phyloP scores from a whole-genome alignment of 2,113 vertebrate species.

The Stigmatopora argus region DNA sequence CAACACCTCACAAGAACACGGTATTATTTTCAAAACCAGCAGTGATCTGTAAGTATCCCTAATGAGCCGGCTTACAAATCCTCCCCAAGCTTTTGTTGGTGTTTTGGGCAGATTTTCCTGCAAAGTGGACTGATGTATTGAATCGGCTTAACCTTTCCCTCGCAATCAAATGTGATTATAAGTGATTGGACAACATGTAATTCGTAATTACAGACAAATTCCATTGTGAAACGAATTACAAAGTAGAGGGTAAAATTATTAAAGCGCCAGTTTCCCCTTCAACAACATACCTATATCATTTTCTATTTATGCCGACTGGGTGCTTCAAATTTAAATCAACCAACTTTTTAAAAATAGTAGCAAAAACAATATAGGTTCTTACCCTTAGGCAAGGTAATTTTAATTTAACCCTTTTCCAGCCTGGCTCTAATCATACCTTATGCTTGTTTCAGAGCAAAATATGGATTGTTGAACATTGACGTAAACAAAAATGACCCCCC shows the following conservation, averaged over 20 bases:
- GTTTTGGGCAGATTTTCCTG: conserved; percentile 44
- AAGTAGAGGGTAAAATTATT: conserved; percentile 29
- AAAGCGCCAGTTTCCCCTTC: not conserved
- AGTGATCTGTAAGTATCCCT: conserved; percentile 45
- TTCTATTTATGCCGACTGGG: not conserved
- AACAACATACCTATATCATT: not conserved
- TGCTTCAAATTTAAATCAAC: conserved; percentile 36
- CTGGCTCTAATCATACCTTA: conserved; percentile 35
- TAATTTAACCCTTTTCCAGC: conserved; percentile 48
- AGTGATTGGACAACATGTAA: conserved; percentile 48
- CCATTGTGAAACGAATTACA: conserved; percentile 33
- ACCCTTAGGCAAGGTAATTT: conserved; percentile 45
- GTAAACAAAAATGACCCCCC: conserved; percentile 51
- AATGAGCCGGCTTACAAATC: conserved; percentile 43
- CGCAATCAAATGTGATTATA: conserved; percentile 62
- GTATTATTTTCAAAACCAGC: conserved; percentile 49
- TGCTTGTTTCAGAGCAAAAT: conserved; percentile 57
- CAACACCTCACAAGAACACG: conserved; percentile 44
- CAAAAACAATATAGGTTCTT: conserved; percentile 48
- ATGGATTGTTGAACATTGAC: conserved; percentile 60
- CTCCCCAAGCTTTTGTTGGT: conserved; percentile 25
- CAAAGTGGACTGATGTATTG: conserved; percentile 45
- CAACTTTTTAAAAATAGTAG: conserved; percentile 39
- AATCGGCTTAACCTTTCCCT: conserved; percentile 57
- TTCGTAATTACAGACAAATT: conserved; percentile 33